These are phyloP conservation scores for Hermatobates lingyangjiaoensis DNA, from an alignment of 1,140 invertebrate genomes.

Conservation along the genomic window DNA sequence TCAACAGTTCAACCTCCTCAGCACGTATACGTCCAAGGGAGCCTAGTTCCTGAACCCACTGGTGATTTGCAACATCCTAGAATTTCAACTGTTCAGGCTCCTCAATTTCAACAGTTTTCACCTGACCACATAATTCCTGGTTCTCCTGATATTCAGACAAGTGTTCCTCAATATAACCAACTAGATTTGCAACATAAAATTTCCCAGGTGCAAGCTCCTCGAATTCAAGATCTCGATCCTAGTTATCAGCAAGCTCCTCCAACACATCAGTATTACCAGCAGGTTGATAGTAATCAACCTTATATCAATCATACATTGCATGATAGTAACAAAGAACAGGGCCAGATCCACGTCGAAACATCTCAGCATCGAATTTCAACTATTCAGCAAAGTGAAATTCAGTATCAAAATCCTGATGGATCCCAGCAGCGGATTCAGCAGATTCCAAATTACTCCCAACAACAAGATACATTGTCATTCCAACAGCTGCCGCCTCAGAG, in stretches of 20 bases:
- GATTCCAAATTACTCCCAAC: not conserved
- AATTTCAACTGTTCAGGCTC: slow-evolving; percentile 9
- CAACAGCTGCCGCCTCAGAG: slow-evolving; percentile 19
- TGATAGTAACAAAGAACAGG: not conserved
- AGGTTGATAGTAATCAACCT: not conserved
- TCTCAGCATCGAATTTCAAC: not conserved
- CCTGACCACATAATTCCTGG: not conserved
- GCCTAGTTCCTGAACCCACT: too few relatives aligned
- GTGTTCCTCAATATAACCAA: not conserved
- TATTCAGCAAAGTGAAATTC: not conserved
- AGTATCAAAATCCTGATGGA: not conserved
- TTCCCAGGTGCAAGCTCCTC: slow-evolving; percentile 1
- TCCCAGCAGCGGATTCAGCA: not conserved
- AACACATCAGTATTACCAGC: not conserved
- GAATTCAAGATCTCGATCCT: not conserved
- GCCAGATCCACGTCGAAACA: not conserved
- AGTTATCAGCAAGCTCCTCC: not conserved
- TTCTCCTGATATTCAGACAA: slow-evolving; percentile 5
- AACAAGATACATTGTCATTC: too few relatives aligned
- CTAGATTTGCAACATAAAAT: not conserved
- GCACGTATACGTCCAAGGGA: slow-evolving; percentile 25
- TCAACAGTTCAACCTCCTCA: slow-evolving; percentile 23
- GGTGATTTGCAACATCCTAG: not conserved
- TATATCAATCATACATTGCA: too few relatives aligned
- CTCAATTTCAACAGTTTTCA: slow-evolving; percentile 18